phyloP scores from a whole-genome alignment of 2,113 vertebrate genomes.

The Nesogale talazaci region DNA sequence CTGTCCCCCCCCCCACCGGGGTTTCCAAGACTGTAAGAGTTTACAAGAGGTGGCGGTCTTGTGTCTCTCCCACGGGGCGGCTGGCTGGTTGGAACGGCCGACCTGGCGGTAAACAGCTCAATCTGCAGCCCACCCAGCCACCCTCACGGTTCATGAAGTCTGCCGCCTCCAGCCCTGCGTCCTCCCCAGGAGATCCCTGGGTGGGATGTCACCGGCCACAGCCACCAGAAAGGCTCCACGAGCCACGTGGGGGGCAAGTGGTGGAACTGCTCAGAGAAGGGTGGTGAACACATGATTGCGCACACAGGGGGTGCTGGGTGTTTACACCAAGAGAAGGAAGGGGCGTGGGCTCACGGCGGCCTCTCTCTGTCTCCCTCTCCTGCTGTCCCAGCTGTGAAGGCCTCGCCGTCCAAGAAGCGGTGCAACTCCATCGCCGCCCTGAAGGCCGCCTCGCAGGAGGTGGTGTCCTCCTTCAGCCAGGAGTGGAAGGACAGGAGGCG shows the following conservation, averaged over 20 bases:
- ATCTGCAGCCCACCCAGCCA: no score
- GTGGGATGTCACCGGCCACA: not conserved
- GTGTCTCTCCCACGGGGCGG: no score
- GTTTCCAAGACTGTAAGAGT: no score
- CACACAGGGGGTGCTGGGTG: not conserved
- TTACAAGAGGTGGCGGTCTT: no score
- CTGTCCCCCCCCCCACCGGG: no score
- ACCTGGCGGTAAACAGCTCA: no score
- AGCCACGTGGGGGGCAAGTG: not conserved
- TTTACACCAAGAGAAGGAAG: not conserved
- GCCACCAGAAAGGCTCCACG: not conserved
- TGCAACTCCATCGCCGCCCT: slow-evolving; percentile 94
- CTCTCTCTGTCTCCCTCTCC: slow-evolving; percentile 44
- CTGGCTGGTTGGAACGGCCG: no score
- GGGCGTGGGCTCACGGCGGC: not conserved
- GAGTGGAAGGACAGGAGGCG: slow-evolving; percentile 90
- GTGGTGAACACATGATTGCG: not conserved
- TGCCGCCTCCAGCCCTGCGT: not conserved
- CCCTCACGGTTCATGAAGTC: not conserved
- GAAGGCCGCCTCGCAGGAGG: slow-evolving; percentile 96
- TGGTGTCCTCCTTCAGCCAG: slow-evolving; percentile 89
- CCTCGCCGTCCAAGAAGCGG: slow-evolving; percentile 95
- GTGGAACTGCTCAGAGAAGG: not conserved
- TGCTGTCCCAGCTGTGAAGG: slow-evolving; percentile 89
- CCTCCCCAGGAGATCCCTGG: not conserved